Conservation (phyloP, 1,140 invertebrate species). For the Lamellibrachia luymesi region DNA sequence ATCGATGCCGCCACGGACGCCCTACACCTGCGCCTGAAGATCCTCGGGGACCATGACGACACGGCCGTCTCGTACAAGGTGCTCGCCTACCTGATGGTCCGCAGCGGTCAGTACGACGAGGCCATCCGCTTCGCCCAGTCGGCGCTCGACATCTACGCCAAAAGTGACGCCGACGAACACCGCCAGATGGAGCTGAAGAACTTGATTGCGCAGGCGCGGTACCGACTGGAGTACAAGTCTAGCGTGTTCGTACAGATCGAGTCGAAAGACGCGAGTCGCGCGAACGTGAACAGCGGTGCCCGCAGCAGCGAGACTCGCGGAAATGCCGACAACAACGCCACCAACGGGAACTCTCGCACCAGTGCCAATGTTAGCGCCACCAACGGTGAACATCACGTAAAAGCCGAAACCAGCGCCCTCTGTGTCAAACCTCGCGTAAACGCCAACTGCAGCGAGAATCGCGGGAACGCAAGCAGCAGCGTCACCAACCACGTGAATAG, state of each 20-base stretch:
- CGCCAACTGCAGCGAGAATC: background rate
- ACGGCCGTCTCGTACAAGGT: conserved; percentile 21
- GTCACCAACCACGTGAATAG: background rate
- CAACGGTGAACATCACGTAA: background rate
- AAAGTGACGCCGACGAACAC: background rate
- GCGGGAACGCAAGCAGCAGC: background rate
- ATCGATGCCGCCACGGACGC: background rate
- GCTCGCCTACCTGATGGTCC: conserved; percentile 24
- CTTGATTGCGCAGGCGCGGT: conserved; percentile 19
- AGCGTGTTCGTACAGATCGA: conserved; percentile 19
- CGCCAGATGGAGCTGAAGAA: conserved; percentile 20
- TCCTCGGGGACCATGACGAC: conserved; percentile 20
- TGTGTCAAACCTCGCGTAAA: background rate
- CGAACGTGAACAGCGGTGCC: conserved; percentile 4
- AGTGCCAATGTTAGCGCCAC: background rate
- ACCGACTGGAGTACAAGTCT: conserved; percentile 7
- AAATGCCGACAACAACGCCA: background rate
- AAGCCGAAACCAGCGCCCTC: background rate
- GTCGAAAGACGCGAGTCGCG: conserved; percentile 13
- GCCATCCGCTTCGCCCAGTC: conserved; percentile 18
- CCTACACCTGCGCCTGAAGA: conserved; percentile 12
- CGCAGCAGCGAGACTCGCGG: background rate
- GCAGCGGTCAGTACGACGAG: conserved; percentile 24
- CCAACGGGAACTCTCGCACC: background rate
- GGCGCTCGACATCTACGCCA: conserved; percentile 23